phyloP scores from a whole-genome alignment of 2,888 invertebrate genomes.

The Drosophila infuscata region DNA sequence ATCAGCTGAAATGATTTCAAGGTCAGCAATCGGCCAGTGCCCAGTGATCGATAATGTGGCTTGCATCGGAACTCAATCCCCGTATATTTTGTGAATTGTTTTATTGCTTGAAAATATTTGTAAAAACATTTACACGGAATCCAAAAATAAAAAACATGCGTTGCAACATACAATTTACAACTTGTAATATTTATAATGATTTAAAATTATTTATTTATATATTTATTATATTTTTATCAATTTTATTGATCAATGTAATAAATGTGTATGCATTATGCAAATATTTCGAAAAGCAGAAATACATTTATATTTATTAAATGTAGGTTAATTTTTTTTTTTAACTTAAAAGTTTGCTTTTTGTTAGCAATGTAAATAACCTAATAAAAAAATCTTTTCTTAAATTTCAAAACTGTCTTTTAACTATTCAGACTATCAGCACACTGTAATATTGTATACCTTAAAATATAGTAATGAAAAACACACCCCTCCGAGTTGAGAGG shows the following conservation, averaged over 20 bases:
- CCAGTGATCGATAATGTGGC: neutral
- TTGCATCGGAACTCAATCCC: neutral
- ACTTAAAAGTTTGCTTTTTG: fast-evolving
- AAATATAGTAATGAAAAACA: neutral
- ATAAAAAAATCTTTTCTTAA: neutral
- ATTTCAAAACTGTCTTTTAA: neutral
- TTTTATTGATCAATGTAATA: neutral
- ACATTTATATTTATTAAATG: too few species aligned
- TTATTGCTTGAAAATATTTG: neutral
- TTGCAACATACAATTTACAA: too few species aligned
- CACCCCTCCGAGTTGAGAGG: slow-evolving; percentile 34
- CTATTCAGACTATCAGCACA: slow-evolving; percentile 1
- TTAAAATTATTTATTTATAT: neutral
- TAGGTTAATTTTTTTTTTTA: neutral
- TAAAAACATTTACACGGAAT: neutral
- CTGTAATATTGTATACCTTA: neutral
- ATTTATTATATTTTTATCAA: neutral
- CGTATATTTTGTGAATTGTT: neutral
- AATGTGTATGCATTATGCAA: neutral
- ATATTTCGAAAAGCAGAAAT: neutral
- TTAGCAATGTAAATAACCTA: neutral
- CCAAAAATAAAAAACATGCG: neutral
- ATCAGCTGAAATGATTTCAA: slow-evolving; percentile 22
- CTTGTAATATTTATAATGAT: too few species aligned
- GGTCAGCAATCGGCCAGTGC: neutral